These are phyloP conservation scores for Elaeidobius kamerunicus DNA, from an alignment of 2,888 invertebrate genomes.

Conservation along the genomic window DNA sequence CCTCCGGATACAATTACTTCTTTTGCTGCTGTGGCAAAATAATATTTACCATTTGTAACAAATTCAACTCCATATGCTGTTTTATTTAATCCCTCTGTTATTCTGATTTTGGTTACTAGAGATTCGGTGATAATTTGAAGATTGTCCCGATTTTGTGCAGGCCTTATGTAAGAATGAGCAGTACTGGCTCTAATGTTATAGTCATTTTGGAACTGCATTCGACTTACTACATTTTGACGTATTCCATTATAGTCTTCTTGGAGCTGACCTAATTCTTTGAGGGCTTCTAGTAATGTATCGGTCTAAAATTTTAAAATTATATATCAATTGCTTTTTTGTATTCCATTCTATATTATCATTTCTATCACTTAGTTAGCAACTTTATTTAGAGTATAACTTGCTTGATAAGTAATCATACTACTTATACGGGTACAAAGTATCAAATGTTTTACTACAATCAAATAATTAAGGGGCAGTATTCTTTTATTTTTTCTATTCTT, in stretches of 20 bases:
- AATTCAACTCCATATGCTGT: neutral
- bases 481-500: no score
- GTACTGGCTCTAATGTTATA: constrained; percentile 14
- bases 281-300: constrained; percentile 44
- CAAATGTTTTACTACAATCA: no score
- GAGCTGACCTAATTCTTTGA: constrained; percentile 45
- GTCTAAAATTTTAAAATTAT: no score
- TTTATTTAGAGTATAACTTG: no score
- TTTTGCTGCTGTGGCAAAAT: neutral
- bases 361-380: no score
- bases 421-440: no score
- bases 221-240: constrained; percentile 23
- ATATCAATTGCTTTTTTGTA: no score
- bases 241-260: constrained; percentile 18
- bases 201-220: constrained; percentile 21
- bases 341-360: no score
- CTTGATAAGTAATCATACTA: no score
- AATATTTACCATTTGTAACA: neutral
- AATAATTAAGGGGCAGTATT: no score
- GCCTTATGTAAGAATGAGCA: constrained; percentile 17
- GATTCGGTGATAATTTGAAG: constrained; percentile 55
- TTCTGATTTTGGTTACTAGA: constrained; percentile 36
- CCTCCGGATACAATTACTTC: neutral
- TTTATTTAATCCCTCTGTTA: neutral
- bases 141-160: constrained; percentile 16